A percentile compares a stretch with the other conserved stretches of the same genome.
Conservation (phyloP, 2,797 vertebrate genomes). For the Urocyon cinereoargenteus region DNA sequence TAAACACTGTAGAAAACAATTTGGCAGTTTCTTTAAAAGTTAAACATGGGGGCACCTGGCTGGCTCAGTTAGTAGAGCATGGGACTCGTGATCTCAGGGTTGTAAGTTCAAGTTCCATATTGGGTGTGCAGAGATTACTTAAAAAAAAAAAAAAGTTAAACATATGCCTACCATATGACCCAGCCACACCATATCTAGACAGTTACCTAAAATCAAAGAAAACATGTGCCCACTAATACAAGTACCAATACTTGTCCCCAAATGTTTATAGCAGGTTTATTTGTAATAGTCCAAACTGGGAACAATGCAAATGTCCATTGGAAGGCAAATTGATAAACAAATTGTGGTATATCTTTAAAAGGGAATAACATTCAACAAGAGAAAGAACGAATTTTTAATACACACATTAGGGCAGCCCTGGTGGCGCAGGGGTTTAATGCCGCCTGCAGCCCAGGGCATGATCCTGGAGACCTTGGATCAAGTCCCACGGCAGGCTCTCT, state of each 20-base stretch:
- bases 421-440: no score
- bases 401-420: not conserved
- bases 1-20: not conserved
- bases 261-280: not conserved
- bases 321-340: not conserved
- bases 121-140: not conserved
- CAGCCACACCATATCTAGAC: not conserved
- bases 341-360: not conserved
- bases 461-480: no score
- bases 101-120: not conserved
- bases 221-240: not conserved
- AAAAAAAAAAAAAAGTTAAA: not conserved
- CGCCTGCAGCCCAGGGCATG: no score
- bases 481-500: no score
- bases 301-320: not conserved
- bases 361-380: not conserved
- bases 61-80: not conserved
- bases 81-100: not conserved
- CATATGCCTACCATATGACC: not conserved
- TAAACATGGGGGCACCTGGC: not conserved
- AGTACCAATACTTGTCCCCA: not conserved
- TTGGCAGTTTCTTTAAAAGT: constrained; percentile 12
- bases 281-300: not conserved
- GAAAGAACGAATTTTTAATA: not conserved
- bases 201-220: not conserved